Evolutionary conservation across 2,113 vertebrate genomes (phyloP).

Genomic region (Casuarius casuarius): DNA sequence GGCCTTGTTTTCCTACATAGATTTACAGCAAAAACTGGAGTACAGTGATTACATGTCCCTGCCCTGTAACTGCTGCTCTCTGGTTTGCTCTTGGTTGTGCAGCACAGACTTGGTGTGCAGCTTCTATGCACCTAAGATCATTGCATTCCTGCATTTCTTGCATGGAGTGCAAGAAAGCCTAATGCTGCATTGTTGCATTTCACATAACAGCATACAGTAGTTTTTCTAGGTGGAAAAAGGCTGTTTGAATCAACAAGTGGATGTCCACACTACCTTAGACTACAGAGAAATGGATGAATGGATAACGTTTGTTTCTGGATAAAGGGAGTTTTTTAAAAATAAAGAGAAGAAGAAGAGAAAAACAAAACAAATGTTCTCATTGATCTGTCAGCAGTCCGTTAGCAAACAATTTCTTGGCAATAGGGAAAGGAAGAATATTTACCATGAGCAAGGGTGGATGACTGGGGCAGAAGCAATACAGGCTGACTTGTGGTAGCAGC

Average conservation of each 20-base stretch:
- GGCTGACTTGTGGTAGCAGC: not conserved
- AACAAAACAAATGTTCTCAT: not conserved
- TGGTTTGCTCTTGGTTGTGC: not conserved
- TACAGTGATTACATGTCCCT: not conserved
- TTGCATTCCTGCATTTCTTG: not conserved
- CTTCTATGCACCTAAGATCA: not conserved
- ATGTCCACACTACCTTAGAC: not conserved
- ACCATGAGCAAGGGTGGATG: not conserved
- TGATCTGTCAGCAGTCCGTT: not conserved
- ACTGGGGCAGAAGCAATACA: not conserved
- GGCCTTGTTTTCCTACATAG: not conserved
- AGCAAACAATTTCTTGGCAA: not conserved
- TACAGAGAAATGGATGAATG: not conserved
- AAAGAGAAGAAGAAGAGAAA: not conserved
- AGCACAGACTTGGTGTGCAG: not conserved
- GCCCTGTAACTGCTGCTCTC: not conserved
- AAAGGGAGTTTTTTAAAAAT: not conserved
- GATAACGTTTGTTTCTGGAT: not conserved
- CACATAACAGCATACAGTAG: not conserved
- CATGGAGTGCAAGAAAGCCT: not conserved
- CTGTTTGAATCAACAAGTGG: not conserved
- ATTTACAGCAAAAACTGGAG: not conserved
- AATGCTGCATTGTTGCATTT: not conserved
- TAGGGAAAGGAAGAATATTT: not conserved
- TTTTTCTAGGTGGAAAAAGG: not conserved